These are phyloP conservation scores for Regulus satrapa DNA, from an alignment of 2,113 vertebrate genomes.

Conservation along the genomic window DNA sequence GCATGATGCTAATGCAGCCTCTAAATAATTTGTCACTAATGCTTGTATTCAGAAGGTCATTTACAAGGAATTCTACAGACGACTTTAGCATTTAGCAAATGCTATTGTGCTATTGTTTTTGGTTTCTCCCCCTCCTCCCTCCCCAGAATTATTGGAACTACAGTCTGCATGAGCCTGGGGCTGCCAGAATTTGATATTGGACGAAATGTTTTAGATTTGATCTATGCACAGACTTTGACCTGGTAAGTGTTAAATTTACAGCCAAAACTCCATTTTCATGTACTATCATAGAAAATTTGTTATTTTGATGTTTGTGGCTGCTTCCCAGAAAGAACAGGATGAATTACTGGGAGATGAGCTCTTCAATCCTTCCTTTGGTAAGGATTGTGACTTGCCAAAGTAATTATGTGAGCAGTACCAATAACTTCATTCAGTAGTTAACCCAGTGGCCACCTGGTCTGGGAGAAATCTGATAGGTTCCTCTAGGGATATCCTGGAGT, in stretches of 20 bases:
- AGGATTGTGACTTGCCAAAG: not conserved
- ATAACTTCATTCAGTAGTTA: not conserved
- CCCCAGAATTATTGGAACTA: slow-evolving; percentile 83
- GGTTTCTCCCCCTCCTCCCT: rapidly evolving
- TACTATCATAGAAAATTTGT: not conserved
- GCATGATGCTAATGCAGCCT: not conserved
- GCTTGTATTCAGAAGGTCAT: not conserved
- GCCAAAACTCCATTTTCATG: not conserved
- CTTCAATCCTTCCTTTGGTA: not conserved
- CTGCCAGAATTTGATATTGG: slow-evolving; percentile 91
- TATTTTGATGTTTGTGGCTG: not conserved
- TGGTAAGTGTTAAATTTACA: slow-evolving; percentile 75
- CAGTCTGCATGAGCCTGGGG: slow-evolving; percentile 68
- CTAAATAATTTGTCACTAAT: not conserved
- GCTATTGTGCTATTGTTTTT: not conserved
- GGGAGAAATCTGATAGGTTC: not conserved
- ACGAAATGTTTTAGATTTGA: slow-evolving; percentile 90
- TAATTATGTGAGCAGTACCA: not conserved
- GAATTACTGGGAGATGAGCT: not conserved
- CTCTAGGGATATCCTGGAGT: not conserved
- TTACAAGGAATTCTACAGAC: not conserved
- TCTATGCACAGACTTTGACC: slow-evolving; percentile 90
- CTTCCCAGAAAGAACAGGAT: not conserved
- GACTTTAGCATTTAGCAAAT: not conserved
- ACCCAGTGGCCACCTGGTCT: not conserved